phyloP scores from a whole-genome alignment of 1,140 invertebrate genomes.

The Rhagoletis pomonella region DNA sequence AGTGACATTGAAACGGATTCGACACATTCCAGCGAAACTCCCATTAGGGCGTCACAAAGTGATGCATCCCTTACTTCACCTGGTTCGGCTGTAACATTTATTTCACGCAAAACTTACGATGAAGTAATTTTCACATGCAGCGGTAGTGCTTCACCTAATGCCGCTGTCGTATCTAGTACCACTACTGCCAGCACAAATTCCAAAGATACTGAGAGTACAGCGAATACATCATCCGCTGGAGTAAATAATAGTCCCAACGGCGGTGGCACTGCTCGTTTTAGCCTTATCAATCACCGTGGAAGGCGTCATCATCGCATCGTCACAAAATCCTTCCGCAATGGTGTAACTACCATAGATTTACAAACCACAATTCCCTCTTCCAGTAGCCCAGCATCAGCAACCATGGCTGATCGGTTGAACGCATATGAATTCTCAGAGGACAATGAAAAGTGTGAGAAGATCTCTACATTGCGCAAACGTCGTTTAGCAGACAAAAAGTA shows the following conservation, averaged over 20 bases:
- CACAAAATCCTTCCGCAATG: slow-evolving; percentile 70
- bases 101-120: slow-evolving; percentile 56
- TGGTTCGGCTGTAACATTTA: slow-evolving; percentile 45
- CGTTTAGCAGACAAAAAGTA: slow-evolving; percentile 93
- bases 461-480: slow-evolving; percentile 86
- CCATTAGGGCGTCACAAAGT: not conserved
- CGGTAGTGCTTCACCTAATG: slow-evolving; percentile 34
- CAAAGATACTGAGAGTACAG: not conserved
- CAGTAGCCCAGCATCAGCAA: not conserved
- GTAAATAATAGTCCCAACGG: not conserved
- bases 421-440: slow-evolving; percentile 91
- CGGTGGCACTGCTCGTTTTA: slow-evolving; percentile 3
- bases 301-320: slow-evolving; percentile 70
- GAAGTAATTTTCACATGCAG: slow-evolving; percentile 60
- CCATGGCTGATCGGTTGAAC: slow-evolving; percentile 75
- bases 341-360: slow-evolving; percentile 70
- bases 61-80: slow-evolving; percentile 29
- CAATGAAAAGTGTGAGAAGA: slow-evolving; percentile 86
- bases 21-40: slow-evolving; percentile 59
- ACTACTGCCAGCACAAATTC: not conserved
- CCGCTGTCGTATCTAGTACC: not conserved
- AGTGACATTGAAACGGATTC: slow-evolving; percentile 71
- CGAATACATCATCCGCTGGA: not conserved
- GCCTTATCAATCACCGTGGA: slow-evolving; percentile 61
- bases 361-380: slow-evolving; percentile 58